Percentiles rank a stretch among this genome's conserved stretches.
phyloP scores from a whole-genome alignment of 2,113 vertebrate genomes.

The Coregonus clupeaformis region DNA sequence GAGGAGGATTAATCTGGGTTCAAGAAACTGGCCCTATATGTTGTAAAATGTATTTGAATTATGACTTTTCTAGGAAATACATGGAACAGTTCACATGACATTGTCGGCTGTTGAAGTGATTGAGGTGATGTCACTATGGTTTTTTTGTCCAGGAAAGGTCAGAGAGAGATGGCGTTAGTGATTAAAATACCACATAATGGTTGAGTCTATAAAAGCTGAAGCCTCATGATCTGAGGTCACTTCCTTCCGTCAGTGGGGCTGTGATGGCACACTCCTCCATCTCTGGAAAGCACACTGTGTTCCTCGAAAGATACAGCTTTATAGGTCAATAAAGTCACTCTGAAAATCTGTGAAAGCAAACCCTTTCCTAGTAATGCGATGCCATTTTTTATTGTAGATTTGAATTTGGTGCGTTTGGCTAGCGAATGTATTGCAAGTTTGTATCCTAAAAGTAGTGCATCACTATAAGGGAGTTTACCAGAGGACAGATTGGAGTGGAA shows the following conservation, averaged over 20 bases:
- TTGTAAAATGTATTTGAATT: too few relatives aligned
- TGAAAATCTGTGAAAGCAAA: conserved; percentile 14
- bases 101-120: too few relatives aligned
- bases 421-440: too few relatives aligned
- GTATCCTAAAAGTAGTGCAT: too few relatives aligned
- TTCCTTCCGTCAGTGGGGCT: neutral
- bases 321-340: neutral
- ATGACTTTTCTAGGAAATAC: too few relatives aligned
- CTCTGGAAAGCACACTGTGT: conserved; percentile 19
- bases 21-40: too few relatives aligned
- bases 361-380: neutral
- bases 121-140: neutral
- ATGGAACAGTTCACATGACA: too few relatives aligned
- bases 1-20: too few relatives aligned
- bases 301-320: neutral
- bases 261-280: neutral
- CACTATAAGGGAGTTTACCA: neutral
- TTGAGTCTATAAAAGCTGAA: neutral
- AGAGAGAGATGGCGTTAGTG: neutral
- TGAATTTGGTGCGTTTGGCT: neutral
- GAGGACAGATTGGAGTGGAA: neutral
- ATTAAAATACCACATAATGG: neutral
- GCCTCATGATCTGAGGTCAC: neutral
- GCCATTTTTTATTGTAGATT: conserved; percentile 11
- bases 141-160: neutral